Conservation (phyloP, 2,797 vertebrate species). For the Ctenochaetus hawaiiensis region DNA sequence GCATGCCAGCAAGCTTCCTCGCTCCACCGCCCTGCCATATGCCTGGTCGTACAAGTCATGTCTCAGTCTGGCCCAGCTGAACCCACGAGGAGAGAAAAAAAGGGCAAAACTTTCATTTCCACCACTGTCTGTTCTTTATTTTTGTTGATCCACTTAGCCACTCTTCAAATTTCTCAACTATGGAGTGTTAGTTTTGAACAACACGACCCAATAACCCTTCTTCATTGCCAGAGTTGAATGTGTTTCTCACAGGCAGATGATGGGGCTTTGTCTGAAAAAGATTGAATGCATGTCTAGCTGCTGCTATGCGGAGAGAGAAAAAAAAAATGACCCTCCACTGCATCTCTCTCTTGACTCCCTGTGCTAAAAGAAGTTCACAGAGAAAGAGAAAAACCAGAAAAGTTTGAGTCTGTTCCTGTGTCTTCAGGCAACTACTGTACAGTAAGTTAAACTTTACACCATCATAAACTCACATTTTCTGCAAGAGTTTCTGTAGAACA, state of each 20-base stretch:
- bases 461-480: constrained; percentile 16
- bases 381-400: constrained; percentile 9
- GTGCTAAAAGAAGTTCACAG: constrained; percentile 26
- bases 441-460: constrained; percentile 26
- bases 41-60: constrained; percentile 41
- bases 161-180: constrained; percentile 23
- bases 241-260: constrained; percentile 18
- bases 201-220: constrained; percentile 23
- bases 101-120: not conserved
- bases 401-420: constrained; percentile 24
- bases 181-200: constrained; percentile 18
- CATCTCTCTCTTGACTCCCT: constrained; percentile 6
- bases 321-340: constrained; percentile 24
- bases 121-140: constrained; percentile 19
- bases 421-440: constrained; percentile 21
- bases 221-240: not conserved
- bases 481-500: constrained; percentile 20
- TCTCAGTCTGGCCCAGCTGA: constrained; percentile 28
- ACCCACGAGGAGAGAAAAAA: not conserved
- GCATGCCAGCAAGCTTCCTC: constrained; percentile 33
- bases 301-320: not conserved
- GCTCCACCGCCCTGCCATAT: constrained; percentile 29
- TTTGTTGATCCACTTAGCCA: constrained; percentile 8
- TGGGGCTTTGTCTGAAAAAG: not conserved
- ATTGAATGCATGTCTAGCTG: constrained; percentile 11